Percentiles rank a stretch among this genome's conserved stretches.
These are phyloP conservation scores for Aleadryas rufinucha DNA, from an alignment of 2,113 vertebrate genomes.

Conservation along the genomic window DNA sequence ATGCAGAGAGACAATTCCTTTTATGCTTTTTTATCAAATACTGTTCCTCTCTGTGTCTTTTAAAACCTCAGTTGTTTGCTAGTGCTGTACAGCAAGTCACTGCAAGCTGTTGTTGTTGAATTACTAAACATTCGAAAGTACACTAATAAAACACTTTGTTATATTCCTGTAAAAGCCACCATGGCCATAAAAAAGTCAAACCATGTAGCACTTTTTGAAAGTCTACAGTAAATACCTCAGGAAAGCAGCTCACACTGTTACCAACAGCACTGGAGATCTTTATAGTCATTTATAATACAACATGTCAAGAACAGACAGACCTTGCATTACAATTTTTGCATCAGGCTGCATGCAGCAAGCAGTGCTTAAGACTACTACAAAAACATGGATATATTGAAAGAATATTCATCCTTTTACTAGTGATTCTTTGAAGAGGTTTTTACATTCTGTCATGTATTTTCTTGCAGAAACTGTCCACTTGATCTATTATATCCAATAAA, in stretches of 20 bases:
- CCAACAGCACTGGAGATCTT: background rate
- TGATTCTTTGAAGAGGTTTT: background rate
- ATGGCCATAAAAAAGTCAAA: background rate
- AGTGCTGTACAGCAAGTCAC: background rate
- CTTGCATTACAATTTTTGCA: background rate
- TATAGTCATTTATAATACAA: background rate
- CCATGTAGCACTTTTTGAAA: background rate
- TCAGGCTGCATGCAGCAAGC: background rate
- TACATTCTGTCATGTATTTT: background rate
- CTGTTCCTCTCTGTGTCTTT: background rate
- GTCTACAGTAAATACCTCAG: background rate
- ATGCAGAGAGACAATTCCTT: background rate
- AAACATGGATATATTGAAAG: background rate
- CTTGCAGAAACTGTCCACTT: background rate
- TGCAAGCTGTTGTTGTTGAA: background rate
- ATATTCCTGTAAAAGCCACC: background rate
- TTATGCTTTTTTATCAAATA: background rate
- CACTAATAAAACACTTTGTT: background rate
- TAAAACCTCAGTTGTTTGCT: background rate
- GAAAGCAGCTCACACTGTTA: background rate
- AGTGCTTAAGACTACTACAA: background rate
- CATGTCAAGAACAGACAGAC: background rate
- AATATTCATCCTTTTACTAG: slow-evolving; percentile 25
- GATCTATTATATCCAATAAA: slow-evolving; percentile 30
- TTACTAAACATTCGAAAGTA: background rate